Evolutionary conservation across 2,113 vertebrate species (phyloP).

Genomic region (Ptyas mucosa): DNA sequence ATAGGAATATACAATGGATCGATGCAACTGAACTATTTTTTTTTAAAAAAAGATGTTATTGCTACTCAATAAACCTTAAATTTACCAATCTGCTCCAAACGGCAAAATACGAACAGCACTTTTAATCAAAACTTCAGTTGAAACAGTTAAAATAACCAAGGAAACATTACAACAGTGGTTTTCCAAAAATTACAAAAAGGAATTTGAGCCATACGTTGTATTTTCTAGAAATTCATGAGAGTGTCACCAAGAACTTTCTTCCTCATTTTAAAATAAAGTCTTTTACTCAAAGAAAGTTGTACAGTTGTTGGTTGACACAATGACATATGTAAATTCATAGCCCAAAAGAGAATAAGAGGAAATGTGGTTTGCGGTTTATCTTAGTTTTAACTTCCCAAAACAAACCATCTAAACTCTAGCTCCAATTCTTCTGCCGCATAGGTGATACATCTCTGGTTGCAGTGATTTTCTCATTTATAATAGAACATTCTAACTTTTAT

Average conservation of each 20-base stretch:
- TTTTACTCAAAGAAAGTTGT: slow-evolving; percentile 23
- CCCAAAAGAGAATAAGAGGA: slow-evolving; percentile 73
- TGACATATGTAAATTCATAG: slow-evolving; percentile 60
- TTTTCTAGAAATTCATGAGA: slow-evolving; percentile 36
- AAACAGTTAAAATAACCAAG: not conserved
- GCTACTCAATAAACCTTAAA: not conserved
- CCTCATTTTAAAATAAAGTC: slow-evolving; percentile 18
- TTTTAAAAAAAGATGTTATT: not conserved
- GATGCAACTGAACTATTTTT: not conserved
- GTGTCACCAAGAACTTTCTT: not conserved
- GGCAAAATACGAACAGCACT: not conserved
- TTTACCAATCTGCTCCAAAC: not conserved
- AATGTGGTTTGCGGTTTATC: slow-evolving; percentile 70
- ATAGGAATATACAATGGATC: not conserved
- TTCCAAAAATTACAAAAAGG: not conserved
- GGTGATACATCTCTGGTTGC: not conserved
- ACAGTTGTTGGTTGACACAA: slow-evolving; percentile 46
- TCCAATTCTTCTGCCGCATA: slow-evolving; percentile 24
- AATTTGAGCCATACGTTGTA: rapidly evolving
- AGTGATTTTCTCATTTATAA: not conserved
- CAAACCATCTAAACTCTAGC: slow-evolving; percentile 37
- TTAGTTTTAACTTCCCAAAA: slow-evolving; percentile 68
- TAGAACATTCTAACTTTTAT: not conserved
- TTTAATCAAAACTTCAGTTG: not conserved
- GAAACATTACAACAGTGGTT: not conserved